Percentiles rank a stretch among this genome's conserved stretches.
phyloP scores from a whole-genome alignment of 2,888 invertebrate genomes.

The Nomada ferruginata region DNA sequence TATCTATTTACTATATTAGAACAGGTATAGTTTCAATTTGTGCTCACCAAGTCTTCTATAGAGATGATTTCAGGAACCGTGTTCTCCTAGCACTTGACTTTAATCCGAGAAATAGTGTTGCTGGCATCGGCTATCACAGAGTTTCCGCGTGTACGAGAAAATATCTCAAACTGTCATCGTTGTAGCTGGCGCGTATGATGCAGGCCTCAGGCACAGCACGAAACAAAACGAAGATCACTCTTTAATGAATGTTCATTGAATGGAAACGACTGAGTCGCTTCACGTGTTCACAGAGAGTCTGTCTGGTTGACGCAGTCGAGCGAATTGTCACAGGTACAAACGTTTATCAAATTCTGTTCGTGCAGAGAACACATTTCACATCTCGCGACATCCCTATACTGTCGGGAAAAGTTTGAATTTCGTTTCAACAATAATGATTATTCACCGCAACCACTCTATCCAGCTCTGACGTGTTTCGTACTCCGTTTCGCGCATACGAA shows the following conservation, averaged over 20 bases:
- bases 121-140: conserved; percentile 74
- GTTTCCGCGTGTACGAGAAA: conserved; percentile 57
- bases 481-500: conserved; percentile 6
- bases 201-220: conserved; percentile 36
- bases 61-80: conserved; percentile 51
- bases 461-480: neutral
- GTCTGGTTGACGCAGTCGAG: conserved; percentile 4
- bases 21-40: conserved; percentile 12
- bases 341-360: conserved; percentile 57
- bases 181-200: conserved; percentile 18
- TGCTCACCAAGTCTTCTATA: conserved; percentile 70
- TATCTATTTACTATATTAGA: neutral
- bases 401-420: neutral
- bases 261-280: conserved; percentile 28
- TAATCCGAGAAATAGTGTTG: conserved; percentile 73
- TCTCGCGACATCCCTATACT: neutral
- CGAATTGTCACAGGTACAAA: conserved; percentile 57
- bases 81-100: conserved; percentile 64
- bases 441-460: conserved; percentile 26
- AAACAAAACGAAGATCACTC: conserved; percentile 32
- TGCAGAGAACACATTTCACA: conserved; percentile 29
- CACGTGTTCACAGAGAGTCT: conserved; percentile 27
- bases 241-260: conserved; percentile 24
- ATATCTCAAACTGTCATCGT: conserved; percentile 54
- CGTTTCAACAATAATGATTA: conserved; percentile 16